These are phyloP conservation scores for Haemorhous mexicanus DNA, from an alignment of 2,113 vertebrate genomes.

Conservation along the genomic window DNA sequence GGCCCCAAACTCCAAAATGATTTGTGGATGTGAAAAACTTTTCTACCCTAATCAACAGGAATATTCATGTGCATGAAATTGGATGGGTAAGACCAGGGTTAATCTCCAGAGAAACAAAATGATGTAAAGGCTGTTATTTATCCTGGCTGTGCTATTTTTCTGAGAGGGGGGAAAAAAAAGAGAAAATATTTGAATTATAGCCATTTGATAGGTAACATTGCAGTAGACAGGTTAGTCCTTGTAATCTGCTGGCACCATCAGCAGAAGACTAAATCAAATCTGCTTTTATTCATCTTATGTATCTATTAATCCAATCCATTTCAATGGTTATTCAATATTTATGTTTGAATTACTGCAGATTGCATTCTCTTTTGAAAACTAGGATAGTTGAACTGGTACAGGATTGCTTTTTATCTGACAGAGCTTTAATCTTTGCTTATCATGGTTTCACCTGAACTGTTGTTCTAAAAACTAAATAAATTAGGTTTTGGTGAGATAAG, in stretches of 20 bases:
- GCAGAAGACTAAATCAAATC: slow-evolving; percentile 31
- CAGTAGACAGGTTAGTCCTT: slow-evolving; percentile 17
- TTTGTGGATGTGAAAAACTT: neutral
- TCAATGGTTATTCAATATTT: slow-evolving; percentile 52
- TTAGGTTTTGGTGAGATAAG: neutral
- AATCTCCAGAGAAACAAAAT: neutral
- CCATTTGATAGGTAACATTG: neutral
- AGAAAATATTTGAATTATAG: neutral
- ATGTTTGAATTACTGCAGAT: slow-evolving; percentile 39
- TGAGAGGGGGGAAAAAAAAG: accelerated
- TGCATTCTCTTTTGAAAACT: slow-evolving; percentile 42
- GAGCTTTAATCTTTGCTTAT: slow-evolving; percentile 45
- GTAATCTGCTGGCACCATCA: slow-evolving; percentile 18
- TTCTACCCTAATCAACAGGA: neutral
- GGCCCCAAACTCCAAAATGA: neutral
- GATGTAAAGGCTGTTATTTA: neutral
- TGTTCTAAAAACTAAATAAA: neutral
- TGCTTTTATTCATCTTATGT: slow-evolving; percentile 9
- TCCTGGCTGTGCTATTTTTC: neutral
- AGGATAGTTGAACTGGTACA: slow-evolving; percentile 39
- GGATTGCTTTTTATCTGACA: slow-evolving; percentile 22
- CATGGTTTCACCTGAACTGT: neutral
- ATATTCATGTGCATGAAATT: neutral
- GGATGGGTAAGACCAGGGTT: neutral
- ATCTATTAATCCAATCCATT: slow-evolving; percentile 44